Base-by-base conservation (phyloP, 2,113 vertebrate species). In the Piprites chloris region DNA sequence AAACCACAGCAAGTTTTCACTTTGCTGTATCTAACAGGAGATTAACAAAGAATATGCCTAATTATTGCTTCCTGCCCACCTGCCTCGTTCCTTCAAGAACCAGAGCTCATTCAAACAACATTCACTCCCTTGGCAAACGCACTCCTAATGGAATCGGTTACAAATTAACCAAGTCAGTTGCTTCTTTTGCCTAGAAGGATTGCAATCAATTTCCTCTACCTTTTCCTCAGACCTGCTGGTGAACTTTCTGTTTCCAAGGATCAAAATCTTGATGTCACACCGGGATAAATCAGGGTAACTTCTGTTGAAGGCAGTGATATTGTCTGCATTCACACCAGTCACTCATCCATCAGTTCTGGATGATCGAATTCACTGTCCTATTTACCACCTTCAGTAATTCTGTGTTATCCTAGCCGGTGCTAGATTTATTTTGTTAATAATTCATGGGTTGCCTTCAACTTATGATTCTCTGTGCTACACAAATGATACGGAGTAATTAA, bases 11-110 rank as follows among this genome's bases (percentile, higher is more conserved):
- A 67, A 93, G 85, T 85, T 94, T 95, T 92, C 81, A 84, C 85
- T 95, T 94, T 87, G 84, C 63, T 41, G 53, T 85, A 92, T 81
- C 90, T 96, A 91, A 90, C 93, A 93, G 85, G 89, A 96, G 81
- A 96, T 92, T 91, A 96, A 93, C 87, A 89, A 95, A 95, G 86
- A 95, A 86, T 93, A 93, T 85, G 37, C 80, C 94, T 94, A 87
- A 77, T 95, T 97, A 97, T 87, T 94, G 83, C 84, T 97, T 97
- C 94, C 93, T 97, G 93, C 93, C 93, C 88, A 90, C 87, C 85
- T 97, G 86, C 80, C 82, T 96, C 8, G 46, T 9, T 94, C 71
- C 68, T 93, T 89, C 77, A 91, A 93, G 82, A 94, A 63, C 82
- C 87, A 90, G 89, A 85, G 72, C 90, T 92, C 63, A 27, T 89